A percentile compares a stretch with the other conserved stretches of the same genome.
Evolutionary conservation across 2,113 vertebrate genomes (phyloP).

Genomic region (Lichenostomus cassidix): DNA sequence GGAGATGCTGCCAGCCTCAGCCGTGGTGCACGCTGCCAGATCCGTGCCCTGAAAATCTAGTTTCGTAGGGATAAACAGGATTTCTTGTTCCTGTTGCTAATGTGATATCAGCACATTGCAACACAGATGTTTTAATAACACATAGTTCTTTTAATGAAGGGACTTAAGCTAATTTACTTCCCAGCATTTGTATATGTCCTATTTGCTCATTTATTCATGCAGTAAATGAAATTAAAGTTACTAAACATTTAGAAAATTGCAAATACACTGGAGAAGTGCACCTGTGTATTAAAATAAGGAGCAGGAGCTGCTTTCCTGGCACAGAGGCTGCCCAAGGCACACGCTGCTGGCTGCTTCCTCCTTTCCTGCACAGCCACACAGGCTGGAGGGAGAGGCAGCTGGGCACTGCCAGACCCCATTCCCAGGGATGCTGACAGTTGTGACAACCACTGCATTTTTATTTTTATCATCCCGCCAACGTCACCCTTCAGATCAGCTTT

Average conservation of each 20-base stretch:
- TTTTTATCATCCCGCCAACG: not conserved
- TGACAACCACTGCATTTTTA: conserved; percentile 14
- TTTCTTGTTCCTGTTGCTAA: not conserved
- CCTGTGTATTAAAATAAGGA: not conserved
- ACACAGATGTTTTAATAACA: not conserved
- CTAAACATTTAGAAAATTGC: not conserved
- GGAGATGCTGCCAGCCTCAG: not conserved
- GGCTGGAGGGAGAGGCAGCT: not conserved
- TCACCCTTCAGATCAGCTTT: not conserved
- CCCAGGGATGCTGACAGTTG: not conserved
- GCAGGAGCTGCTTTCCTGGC: not conserved
- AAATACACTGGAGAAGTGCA: not conserved
- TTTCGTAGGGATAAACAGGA: not conserved
- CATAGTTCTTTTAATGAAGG: not conserved
- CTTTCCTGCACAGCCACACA: not conserved
- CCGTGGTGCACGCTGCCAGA: not conserved
- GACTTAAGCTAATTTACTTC: conserved; percentile 31
- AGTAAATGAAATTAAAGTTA: not conserved
- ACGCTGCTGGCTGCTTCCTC: not conserved
- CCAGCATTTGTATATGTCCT: not conserved
- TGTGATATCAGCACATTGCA: not conserved
- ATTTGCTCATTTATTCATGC: conserved; percentile 41
- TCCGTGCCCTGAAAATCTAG: not conserved
- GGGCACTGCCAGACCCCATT: not conserved
- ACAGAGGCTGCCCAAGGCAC: not conserved